Percentiles rank a stretch among this genome's conserved stretches.
Conservation (phyloP, 2,888 invertebrate genomes). For the Eupithecia abbreviata region DNA sequence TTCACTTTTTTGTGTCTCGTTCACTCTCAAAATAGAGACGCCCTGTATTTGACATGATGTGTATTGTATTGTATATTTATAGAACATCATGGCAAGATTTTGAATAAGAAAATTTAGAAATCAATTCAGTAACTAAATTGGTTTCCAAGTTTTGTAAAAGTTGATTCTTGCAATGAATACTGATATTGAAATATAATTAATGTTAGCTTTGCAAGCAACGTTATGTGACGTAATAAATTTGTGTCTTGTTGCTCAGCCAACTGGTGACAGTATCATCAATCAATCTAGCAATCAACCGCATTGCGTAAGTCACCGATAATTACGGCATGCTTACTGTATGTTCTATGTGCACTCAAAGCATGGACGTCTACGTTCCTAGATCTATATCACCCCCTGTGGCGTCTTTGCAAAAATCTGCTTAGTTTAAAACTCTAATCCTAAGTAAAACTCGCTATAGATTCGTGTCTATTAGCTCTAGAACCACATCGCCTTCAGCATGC, state of each 20-base stretch:
- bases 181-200: conserved; percentile 45
- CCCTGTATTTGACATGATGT: conserved; percentile 12
- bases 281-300: conserved; percentile 96
- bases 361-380: conserved; percentile 60
- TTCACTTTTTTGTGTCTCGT: too few relatives aligned
- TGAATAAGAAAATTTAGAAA: conserved; percentile 6
- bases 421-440: conserved; percentile 39
- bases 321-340: conserved; percentile 69
- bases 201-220: conserved; percentile 72
- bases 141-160: conserved; percentile 10
- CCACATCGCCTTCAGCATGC: conserved; percentile 40
- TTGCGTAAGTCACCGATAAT: conserved; percentile 90
- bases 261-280: conserved; percentile 96
- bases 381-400: conserved; percentile 50
- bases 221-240: conserved; percentile 80
- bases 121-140: not conserved
- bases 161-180: conserved; percentile 45
- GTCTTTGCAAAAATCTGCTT: conserved; percentile 46
- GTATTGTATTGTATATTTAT: conserved; percentile 33
- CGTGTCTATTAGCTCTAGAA: conserved; percentile 37
- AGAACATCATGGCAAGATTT: conserved; percentile 48
- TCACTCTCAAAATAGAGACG: too few relatives aligned
- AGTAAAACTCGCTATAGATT: conserved; percentile 32
- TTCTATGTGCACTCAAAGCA: conserved; percentile 74
- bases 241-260: conserved; percentile 89